A percentile compares a stretch with the other conserved stretches of the same genome.
Conservation (phyloP, 2,113 vertebrate genomes). For the Camelus bactrianus region DNA sequence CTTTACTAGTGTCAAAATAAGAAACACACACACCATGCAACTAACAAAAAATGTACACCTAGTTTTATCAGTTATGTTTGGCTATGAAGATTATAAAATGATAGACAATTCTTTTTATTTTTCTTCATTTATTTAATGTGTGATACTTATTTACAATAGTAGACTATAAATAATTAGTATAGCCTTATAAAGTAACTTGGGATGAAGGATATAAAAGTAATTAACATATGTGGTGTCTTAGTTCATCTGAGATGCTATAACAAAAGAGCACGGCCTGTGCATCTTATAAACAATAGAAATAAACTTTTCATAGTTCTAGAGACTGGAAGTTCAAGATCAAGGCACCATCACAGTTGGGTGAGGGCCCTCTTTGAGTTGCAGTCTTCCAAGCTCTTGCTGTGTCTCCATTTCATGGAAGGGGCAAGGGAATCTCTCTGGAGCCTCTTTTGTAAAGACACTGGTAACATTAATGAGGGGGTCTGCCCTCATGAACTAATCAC, state of each 20-base stretch:
- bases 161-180: neutral
- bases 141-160: neutral
- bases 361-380: neutral
- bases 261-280: neutral
- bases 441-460: neutral
- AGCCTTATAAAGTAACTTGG: neutral
- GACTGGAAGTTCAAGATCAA: neutral
- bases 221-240: neutral
- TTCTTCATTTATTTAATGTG: neutral
- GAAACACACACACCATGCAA: neutral
- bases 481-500: neutral
- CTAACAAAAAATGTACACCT: neutral
- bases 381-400: neutral
- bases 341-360: neutral
- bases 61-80: neutral
- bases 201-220: neutral
- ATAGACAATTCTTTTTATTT: neutral
- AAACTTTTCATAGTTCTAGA: neutral
- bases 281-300: neutral
- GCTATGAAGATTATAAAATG: neutral
- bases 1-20: neutral
- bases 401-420: neutral
- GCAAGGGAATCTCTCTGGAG: neutral
- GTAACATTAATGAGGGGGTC: neutral
- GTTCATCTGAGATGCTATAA: neutral